Conservation (phyloP, 2,888 invertebrate genomes). For the Calliopum simillimum region DNA sequence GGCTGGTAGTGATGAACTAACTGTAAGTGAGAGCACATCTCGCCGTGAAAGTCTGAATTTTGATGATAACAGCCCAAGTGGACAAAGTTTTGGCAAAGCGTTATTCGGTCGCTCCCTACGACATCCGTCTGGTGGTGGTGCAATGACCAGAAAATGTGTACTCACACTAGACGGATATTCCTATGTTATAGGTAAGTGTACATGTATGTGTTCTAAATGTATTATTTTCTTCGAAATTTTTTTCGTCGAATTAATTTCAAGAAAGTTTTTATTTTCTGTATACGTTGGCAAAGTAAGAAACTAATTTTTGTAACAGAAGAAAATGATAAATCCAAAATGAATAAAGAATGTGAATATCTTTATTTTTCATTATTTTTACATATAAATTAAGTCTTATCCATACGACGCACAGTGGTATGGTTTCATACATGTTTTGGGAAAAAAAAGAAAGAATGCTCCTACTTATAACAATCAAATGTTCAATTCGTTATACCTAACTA, state of each 20-base stretch:
- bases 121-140: conserved; percentile 67
- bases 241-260: background rate
- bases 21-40: conserved; percentile 44
- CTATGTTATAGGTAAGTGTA: conserved; percentile 85
- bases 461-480: too few relatives aligned
- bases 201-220: background rate
- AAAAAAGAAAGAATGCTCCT: too few relatives aligned
- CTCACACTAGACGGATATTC: conserved; percentile 87
- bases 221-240: background rate
- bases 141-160: conserved; percentile 81
- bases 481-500: too few relatives aligned
- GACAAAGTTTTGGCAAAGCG: conserved; percentile 46
- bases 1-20: conserved; percentile 47
- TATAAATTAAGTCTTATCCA: too few relatives aligned
- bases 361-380: too few relatives aligned
- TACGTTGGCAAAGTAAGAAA: too few relatives aligned
- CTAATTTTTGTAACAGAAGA: too few relatives aligned
- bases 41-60: conserved; percentile 59
- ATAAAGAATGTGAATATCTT: too few relatives aligned
- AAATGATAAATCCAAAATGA: too few relatives aligned
- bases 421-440: too few relatives aligned
- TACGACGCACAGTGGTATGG: too few relatives aligned
- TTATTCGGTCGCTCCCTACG: conserved; percentile 60
- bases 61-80: conserved; percentile 44
- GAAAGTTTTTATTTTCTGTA: background rate